phyloP scores from a whole-genome alignment of 2,888 invertebrate species.

The Mythimna albipuncta region DNA sequence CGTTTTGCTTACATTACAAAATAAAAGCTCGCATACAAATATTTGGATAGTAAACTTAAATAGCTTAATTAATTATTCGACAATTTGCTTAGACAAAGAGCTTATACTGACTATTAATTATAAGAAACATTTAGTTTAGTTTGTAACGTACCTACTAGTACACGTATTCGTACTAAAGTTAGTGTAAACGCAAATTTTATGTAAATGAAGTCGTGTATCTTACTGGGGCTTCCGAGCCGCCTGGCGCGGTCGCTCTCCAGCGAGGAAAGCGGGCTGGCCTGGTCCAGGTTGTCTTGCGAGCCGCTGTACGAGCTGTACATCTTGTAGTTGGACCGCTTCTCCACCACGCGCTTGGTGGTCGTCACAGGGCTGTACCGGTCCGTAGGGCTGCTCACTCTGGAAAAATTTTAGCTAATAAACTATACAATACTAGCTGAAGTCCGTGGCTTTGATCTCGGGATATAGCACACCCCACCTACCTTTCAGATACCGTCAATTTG shows the following conservation, averaged over 20 bases:
- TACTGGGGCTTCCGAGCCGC: constrained; percentile 87
- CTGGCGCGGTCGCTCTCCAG: constrained; percentile 82
- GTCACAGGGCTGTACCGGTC: constrained; percentile 87
- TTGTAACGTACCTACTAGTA: constrained; percentile 1
- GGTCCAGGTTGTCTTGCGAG: constrained; percentile 86
- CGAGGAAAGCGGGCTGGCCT: constrained; percentile 83
- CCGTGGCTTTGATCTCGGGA: no score
- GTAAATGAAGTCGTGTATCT: constrained; percentile 61
- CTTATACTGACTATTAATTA: constrained; percentile 34
- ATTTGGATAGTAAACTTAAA: not conserved
- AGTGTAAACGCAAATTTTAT: constrained; percentile 45
- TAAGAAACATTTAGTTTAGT: constrained; percentile 31
- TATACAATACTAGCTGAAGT: no score
- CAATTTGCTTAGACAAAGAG: constrained; percentile 27
- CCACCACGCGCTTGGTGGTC: constrained; percentile 84
- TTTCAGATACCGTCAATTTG: no score
- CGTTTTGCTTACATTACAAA: constrained; percentile 26
- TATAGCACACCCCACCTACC: no score
- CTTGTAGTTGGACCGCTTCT: constrained; percentile 87
- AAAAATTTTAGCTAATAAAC: constrained; percentile 7
- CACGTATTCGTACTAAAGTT: constrained; percentile 32
- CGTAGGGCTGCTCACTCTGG: constrained; percentile 84
- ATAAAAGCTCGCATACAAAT: constrained; percentile 10
- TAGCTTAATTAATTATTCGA: constrained; percentile 6
- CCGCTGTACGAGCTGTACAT: constrained; percentile 86